phyloP scores from a whole-genome alignment of 53 echinoderm and acorn worm genomes.

The Hippasteria phrygiana region DNA sequence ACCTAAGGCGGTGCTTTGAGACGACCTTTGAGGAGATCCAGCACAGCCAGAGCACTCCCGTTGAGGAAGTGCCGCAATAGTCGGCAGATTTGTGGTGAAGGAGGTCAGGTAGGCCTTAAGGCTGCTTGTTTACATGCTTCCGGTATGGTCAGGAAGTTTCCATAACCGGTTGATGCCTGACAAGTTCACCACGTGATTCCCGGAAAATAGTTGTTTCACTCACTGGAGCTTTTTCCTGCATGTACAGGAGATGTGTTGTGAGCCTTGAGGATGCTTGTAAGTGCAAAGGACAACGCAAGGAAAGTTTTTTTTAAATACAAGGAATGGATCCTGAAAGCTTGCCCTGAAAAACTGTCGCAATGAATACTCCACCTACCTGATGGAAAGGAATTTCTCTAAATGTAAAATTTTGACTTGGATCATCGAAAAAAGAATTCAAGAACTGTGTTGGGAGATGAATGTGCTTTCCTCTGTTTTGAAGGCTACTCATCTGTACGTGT shows the following conservation, averaged over 20 bases:
- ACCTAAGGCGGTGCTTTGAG: slow-evolving; percentile 91
- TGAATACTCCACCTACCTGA: background rate
- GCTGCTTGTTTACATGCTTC: background rate
- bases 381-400: background rate
- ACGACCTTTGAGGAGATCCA: slow-evolving; percentile 91
- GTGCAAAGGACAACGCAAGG: background rate
- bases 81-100: background rate
- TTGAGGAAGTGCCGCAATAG: slow-evolving; percentile 41
- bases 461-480: no score
- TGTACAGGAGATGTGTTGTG: no score
- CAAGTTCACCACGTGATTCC: background rate
- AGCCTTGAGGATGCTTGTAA: no score
- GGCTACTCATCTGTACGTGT: background rate
- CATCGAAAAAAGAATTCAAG: no score
- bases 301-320: background rate
- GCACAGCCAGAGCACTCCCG: slow-evolving; percentile 63
- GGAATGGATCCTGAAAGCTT: background rate
- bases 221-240: no score
- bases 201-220: no score
- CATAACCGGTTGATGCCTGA: background rate
- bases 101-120: background rate
- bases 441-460: no score
- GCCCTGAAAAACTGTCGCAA: background rate
- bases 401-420: background rate
- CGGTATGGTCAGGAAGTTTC: background rate